Base-by-base conservation (phyloP, 2,113 vertebrate genomes). In the Menidia beryllina region DNA sequence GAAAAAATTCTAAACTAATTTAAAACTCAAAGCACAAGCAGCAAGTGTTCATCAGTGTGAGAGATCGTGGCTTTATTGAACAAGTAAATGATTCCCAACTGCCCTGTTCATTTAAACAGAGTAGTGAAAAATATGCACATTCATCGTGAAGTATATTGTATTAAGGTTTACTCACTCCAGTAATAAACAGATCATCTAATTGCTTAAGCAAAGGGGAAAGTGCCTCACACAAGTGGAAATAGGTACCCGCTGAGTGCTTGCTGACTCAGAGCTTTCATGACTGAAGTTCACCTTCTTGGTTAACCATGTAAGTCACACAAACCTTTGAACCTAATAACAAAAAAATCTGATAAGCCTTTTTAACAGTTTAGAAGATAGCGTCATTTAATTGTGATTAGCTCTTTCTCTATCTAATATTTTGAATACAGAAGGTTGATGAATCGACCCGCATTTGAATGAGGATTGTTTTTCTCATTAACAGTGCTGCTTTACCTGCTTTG, bases 241-340 rank as follows among this genome's bases (percentile, higher is more conserved):
- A 38, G 41, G 27, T 56, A 34, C 41, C 9, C 11, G 25, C 7
- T 3, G 12, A 21, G 2, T 21, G 8, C 43, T 57, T 4, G 36
- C 55, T 61, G 43, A 56, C 26, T 55, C 48, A 11, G 50, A 7
- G 4, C 24, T 57, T 75, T 67, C 1, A 19, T 52, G 54, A 75
- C 25, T 55, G 14, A 61, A 76, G 68, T 83, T 38, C 58, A 59
- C 39, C 39, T 11, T 41, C 41, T 63, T 13, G 38, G 17, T 45
- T n/a, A 23, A 61, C 5, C 14, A 11, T 5, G 43, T 21, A 12
- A 26, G 19, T 54, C n/a, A 53, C 7, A 52, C 17, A 49, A 58
- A 56, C 50, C 10, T 45, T 58, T 63, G 9, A 20, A 39, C 51
- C 7, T 19, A 23, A 34, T 41, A 23, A n/a, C n/a, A n/a, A 39